Percentiles rank a stretch among this genome's conserved stretches.
phyloP scores from a whole-genome alignment of 2,113 vertebrate species.

The Turnix velox region DNA sequence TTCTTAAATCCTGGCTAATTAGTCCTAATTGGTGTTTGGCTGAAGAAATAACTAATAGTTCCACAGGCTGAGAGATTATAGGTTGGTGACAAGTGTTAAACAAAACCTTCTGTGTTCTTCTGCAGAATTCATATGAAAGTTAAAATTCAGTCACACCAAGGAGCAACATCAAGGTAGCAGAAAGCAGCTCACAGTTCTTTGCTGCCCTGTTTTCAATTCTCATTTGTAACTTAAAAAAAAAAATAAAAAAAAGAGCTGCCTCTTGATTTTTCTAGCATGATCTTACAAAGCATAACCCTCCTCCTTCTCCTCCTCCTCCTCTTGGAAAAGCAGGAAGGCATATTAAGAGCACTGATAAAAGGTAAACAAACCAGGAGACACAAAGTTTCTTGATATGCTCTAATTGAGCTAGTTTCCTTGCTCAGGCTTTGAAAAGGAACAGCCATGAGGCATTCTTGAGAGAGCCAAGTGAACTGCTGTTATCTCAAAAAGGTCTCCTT shows the following conservation, averaged over 20 bases:
- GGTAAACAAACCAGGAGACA: constrained; percentile 65
- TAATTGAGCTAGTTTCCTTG: constrained; percentile 64
- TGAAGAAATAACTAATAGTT: neutral
- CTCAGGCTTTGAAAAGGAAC: constrained; percentile 61
- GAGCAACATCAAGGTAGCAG: neutral
- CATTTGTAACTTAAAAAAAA: neutral
- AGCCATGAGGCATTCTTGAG: constrained; percentile 49
- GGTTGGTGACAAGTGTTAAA: neutral
- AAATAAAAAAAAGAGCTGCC: too few species aligned
- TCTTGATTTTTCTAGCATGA: neutral
- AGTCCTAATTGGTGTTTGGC: constrained; percentile 14
- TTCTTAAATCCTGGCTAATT: too few species aligned
- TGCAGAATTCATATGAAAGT: neutral
- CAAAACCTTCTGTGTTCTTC: neutral
- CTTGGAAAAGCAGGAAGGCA: constrained; percentile 51
- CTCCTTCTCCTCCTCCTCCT: constrained; percentile 17
- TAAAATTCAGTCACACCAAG: neutral
- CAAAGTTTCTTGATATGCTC: constrained; percentile 61
- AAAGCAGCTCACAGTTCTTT: neutral
- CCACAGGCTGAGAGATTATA: neutral
- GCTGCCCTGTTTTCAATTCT: neutral
- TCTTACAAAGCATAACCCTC: neutral
- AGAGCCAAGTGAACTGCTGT: constrained; percentile 62
- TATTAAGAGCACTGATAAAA: constrained; percentile 45
- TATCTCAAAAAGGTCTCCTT: constrained; percentile 67